Percentiles rank a stretch among this genome's conserved stretches.
phyloP scores from a whole-genome alignment of 2,888 invertebrate genomes.

The Rhagonycha lutea region DNA sequence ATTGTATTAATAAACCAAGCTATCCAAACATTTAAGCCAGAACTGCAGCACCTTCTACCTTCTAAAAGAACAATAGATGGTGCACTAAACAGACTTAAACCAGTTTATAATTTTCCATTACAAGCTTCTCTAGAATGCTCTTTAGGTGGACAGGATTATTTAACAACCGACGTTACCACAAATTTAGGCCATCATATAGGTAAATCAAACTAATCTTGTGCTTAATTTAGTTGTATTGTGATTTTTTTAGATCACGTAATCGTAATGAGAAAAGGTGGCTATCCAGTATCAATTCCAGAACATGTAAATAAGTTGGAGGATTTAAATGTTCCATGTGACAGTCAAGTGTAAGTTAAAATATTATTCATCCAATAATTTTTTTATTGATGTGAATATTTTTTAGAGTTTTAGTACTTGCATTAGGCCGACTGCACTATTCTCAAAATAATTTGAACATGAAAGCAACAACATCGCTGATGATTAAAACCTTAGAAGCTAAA shows the following conservation, averaged over 20 bases:
- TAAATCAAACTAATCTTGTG: conserved; percentile 17
- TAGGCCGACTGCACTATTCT: conserved; percentile 61
- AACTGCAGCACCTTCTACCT: conserved; percentile 52
- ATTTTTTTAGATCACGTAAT: conserved; percentile 58
- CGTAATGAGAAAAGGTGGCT: conserved; percentile 59
- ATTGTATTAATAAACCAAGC: conserved; percentile 63
- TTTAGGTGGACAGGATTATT: conserved; percentile 62
- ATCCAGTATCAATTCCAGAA: conserved; percentile 55
- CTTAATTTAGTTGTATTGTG: conserved; percentile 13
- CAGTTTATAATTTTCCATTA: conserved; percentile 53
- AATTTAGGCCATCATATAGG: conserved; percentile 50
- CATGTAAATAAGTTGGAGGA: conserved; percentile 54
- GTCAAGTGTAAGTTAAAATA: conserved; percentile 54
- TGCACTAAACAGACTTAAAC: conserved; percentile 50
- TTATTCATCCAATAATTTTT: conserved; percentile 40
- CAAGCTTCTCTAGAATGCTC: conserved; percentile 58
- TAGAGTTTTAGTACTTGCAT: conserved; percentile 64
- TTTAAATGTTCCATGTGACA: conserved; percentile 50
- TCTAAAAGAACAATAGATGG: conserved; percentile 51
- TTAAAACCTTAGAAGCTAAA: conserved; percentile 62
- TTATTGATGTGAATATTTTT: conserved; percentile 39
- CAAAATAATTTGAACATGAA: conserved; percentile 63
- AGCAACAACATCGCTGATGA: conserved; percentile 57
- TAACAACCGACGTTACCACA: conserved; percentile 60
- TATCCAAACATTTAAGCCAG: conserved; percentile 43